phyloP scores from a whole-genome alignment of 2,113 vertebrate species.

The Pomatostomus ruficeps region DNA sequence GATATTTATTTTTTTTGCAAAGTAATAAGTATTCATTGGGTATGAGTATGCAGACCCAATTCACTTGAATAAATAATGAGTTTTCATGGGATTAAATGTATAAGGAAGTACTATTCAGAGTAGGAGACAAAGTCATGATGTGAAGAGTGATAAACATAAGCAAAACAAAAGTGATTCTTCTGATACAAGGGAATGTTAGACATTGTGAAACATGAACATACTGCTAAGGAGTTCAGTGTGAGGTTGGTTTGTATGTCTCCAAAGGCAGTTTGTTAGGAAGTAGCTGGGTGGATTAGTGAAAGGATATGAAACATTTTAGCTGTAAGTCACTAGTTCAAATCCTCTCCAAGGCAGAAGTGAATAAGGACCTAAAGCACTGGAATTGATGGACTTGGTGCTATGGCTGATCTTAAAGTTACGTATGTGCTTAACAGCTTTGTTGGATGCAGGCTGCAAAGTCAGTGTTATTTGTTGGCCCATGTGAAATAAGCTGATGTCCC shows the following conservation, averaged over 20 bases:
- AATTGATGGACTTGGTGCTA: background rate
- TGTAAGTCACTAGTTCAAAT: conserved; percentile 1
- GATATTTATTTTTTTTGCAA: background rate
- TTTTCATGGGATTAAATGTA: background rate
- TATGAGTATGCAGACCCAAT: background rate
- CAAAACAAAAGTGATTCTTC: background rate
- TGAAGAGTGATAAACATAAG: background rate
- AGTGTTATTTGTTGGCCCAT: background rate
- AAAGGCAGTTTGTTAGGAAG: background rate
- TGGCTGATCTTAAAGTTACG: background rate
- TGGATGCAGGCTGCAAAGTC: background rate
- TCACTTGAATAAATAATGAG: background rate
- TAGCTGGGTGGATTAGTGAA: background rate
- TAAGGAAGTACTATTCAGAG: background rate
- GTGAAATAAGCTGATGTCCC: background rate
- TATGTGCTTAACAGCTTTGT: conserved; percentile 15
- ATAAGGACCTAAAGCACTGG: background rate
- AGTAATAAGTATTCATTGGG: background rate
- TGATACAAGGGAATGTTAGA: background rate
- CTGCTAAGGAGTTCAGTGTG: background rate
- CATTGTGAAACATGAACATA: background rate
- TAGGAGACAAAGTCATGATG: background rate
- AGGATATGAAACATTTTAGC: conserved; percentile 16
- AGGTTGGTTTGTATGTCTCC: background rate
- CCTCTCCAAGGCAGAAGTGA: background rate